These are phyloP conservation scores for Silurus aristotelis DNA, from an alignment of 2,797 vertebrate species.

Conservation along the genomic window DNA sequence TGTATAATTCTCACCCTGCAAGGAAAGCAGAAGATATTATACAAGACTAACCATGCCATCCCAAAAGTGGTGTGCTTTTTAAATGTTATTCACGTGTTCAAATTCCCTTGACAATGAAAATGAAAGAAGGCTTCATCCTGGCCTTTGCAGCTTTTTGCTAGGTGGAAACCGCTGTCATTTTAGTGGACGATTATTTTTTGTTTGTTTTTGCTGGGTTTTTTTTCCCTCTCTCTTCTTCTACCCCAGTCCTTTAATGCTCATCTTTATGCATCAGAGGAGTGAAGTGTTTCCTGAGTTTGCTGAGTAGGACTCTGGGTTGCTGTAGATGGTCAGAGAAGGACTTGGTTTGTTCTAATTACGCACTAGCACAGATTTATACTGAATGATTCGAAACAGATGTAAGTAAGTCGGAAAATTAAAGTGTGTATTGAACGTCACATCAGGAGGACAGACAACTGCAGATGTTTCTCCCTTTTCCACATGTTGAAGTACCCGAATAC, in stretches of 20 bases:
- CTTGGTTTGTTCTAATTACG: slow-evolving; percentile 16
- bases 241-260: slow-evolving; percentile 3
- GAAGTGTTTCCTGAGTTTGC: background rate
- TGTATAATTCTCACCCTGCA: slow-evolving; percentile 55
- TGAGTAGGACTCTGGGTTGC: background rate
- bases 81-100: slow-evolving; percentile 19
- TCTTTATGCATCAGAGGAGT: slow-evolving; percentile 54
- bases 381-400: background rate
- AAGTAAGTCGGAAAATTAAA: slow-evolving; percentile 2
- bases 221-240: slow-evolving; percentile 37
- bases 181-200: slow-evolving; percentile 38
- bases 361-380: slow-evolving; percentile 30
- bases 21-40: slow-evolving; percentile 59
- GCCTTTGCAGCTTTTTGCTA: slow-evolving; percentile 74
- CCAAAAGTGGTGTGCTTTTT: slow-evolving; percentile 51
- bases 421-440: background rate
- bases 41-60: slow-evolving; percentile 36
- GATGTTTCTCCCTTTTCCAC: background rate
- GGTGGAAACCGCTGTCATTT: slow-evolving; percentile 54
- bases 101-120: slow-evolving; percentile 65
- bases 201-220: slow-evolving; percentile 1
- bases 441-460: background rate
- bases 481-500: background rate
- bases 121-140: slow-evolving; percentile 60
- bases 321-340: slow-evolving; percentile 10